Evolutionary conservation across 2,113 vertebrate genomes (phyloP).

Genomic region (Callipepla squamata): DNA sequence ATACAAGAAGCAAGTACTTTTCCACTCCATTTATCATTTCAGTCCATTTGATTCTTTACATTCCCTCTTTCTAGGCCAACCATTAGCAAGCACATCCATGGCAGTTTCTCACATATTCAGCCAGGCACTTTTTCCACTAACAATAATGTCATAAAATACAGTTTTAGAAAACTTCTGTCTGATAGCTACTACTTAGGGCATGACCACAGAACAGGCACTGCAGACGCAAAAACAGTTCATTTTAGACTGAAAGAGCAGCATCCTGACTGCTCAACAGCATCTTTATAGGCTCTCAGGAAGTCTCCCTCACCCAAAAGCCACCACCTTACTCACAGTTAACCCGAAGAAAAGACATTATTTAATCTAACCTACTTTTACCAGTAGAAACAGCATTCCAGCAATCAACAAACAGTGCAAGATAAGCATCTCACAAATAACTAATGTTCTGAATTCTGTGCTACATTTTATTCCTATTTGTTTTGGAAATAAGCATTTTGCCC

Average conservation of each 20-base stretch:
- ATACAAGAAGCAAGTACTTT: not conserved
- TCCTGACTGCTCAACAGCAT: not conserved
- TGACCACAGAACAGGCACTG: accelerated
- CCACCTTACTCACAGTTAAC: not conserved
- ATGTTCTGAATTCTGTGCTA: not conserved
- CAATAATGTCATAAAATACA: not conserved
- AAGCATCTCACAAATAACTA: too few relatives aligned
- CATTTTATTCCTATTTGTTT: not conserved
- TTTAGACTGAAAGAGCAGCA: not conserved
- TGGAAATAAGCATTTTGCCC: not conserved
- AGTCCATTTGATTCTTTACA: not conserved
- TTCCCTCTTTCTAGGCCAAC: not conserved
- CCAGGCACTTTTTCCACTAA: not conserved
- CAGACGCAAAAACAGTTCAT: not conserved
- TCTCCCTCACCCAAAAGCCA: accelerated
- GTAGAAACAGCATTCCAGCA: not conserved
- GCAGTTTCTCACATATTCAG: not conserved
- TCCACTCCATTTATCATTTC: not conserved
- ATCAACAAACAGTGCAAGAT: not conserved
- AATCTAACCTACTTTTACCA: not conserved
- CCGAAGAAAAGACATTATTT: not conserved
- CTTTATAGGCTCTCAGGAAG: not conserved
- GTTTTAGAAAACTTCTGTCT: not conserved
- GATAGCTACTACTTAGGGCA: not conserved
- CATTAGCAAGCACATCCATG: not conserved